These are phyloP conservation scores for Pomacea canaliculata DNA, from an alignment of 2,888 invertebrate genomes.

Conservation along the genomic window DNA sequence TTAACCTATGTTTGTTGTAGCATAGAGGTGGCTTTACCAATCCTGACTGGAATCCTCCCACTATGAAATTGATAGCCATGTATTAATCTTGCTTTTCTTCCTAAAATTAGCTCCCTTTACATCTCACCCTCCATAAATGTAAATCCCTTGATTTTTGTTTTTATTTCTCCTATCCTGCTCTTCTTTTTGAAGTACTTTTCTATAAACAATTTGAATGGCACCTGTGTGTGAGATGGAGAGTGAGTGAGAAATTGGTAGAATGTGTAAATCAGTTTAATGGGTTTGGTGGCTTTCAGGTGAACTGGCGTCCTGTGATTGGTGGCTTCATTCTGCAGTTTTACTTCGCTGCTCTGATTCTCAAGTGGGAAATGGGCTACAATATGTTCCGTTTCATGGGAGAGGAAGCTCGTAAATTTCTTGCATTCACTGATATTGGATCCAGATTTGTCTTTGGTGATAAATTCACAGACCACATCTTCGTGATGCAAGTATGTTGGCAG, in stretches of 20 bases:
- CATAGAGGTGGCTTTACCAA: not conserved
- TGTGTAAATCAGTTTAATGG: too few relatives aligned
- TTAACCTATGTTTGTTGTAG: not conserved
- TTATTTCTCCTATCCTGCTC: too few relatives aligned
- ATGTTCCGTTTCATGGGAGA: slow-evolving; percentile 79
- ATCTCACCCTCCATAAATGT: too few relatives aligned
- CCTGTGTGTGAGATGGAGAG: too few relatives aligned
- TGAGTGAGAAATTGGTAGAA: too few relatives aligned
- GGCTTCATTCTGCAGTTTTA: slow-evolving; percentile 87
- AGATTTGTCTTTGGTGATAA: slow-evolving; percentile 83
- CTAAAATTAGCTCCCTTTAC: too few relatives aligned
- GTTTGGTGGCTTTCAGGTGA: slow-evolving; percentile 58
- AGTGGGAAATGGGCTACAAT: slow-evolving; percentile 83
- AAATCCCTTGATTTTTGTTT: too few relatives aligned
- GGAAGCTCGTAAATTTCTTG: slow-evolving; percentile 82
- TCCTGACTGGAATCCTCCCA: not conserved
- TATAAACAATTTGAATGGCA: too few relatives aligned
- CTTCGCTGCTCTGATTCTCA: slow-evolving; percentile 86
- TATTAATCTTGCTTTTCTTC: too few relatives aligned
- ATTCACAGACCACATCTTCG: slow-evolving; percentile 77
- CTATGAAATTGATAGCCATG: too few relatives aligned
- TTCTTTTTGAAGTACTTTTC: too few relatives aligned
- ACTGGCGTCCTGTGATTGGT: slow-evolving; percentile 82
- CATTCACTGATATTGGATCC: slow-evolving; percentile 84
- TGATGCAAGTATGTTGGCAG: slow-evolving; percentile 80